These are phyloP conservation scores for Teleiodes luculella DNA, from an alignment of 2,888 invertebrate genomes.

Conservation along the genomic window DNA sequence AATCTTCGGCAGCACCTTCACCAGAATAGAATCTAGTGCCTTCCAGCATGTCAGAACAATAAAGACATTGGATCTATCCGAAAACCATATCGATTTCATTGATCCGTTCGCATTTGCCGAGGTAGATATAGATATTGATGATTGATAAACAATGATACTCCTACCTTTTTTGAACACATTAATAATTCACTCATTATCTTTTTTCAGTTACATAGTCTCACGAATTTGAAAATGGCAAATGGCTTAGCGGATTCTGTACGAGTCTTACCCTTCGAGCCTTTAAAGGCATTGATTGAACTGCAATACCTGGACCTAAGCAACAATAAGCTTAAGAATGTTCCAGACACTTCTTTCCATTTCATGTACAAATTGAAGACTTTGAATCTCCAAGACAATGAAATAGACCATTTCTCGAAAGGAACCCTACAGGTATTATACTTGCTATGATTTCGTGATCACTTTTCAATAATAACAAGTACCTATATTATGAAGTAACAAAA, in stretches of 20 bases:
- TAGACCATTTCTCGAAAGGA: slow-evolving; percentile 87
- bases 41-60: slow-evolving; percentile 89
- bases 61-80: slow-evolving; percentile 89
- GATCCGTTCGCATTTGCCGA: slow-evolving; percentile 90
- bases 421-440: slow-evolving; percentile 83
- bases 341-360: slow-evolving; percentile 90
- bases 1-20: slow-evolving; percentile 85
- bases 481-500: not conserved
- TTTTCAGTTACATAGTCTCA: slow-evolving; percentile 86
- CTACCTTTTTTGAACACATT: not conserved
- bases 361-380: slow-evolving; percentile 83
- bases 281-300: slow-evolving; percentile 86
- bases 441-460: no score
- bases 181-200: not conserved
- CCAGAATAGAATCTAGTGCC: slow-evolving; percentile 86
- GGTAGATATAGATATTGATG: no score
- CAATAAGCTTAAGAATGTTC: slow-evolving; percentile 87
- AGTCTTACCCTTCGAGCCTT: slow-evolving; percentile 84
- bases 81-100: slow-evolving; percentile 87
- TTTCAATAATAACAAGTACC: no score
- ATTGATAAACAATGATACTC: not conserved
- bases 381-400: slow-evolving; percentile 90
- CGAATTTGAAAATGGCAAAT: slow-evolving; percentile 85
- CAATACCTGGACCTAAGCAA: slow-evolving; percentile 90
- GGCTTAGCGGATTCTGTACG: slow-evolving; percentile 83